Evolutionary conservation across 2,888 invertebrate species (phyloP).

Genomic region (Laspeyria flexula): DNA sequence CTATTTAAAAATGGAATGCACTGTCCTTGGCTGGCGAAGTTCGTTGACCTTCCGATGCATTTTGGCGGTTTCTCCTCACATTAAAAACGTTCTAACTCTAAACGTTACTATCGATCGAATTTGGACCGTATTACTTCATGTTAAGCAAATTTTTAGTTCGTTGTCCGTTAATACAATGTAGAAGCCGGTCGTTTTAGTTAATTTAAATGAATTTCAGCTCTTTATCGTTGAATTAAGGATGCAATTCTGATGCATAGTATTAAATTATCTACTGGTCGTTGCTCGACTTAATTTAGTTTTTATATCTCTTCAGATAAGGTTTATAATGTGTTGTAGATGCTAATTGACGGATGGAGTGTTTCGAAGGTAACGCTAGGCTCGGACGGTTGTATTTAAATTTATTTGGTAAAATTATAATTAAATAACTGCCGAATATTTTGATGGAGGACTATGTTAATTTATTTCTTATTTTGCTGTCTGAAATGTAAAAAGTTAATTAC

Average conservation of each 20-base stretch:
- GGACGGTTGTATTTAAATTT: conserved; percentile 53
- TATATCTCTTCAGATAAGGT: conserved; percentile 40
- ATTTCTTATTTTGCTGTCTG: not conserved
- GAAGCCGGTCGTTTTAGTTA: conserved; percentile 47
- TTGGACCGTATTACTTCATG: conserved; percentile 50
- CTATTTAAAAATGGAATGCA: conserved; percentile 86
- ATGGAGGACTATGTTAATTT: conserved; percentile 41
- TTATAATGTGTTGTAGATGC: conserved; percentile 37
- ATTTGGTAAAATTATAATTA: conserved; percentile 47
- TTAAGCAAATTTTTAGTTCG: conserved; percentile 57
- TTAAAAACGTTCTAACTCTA: conserved; percentile 62
- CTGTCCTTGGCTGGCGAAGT: conserved; percentile 82
- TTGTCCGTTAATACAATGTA: conserved; percentile 42
- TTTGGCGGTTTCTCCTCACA: conserved; percentile 75
- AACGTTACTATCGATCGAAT: conserved; percentile 42
- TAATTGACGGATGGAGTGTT: conserved; percentile 50
- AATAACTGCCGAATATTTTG: conserved; percentile 49
- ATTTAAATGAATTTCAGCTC: conserved; percentile 62
- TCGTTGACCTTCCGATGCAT: conserved; percentile 85
- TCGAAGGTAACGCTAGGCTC: conserved; percentile 56
- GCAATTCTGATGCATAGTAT: conserved; percentile 49
- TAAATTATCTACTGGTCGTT: conserved; percentile 45
- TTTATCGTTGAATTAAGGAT: conserved; percentile 55
- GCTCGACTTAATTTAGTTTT: conserved; percentile 35
- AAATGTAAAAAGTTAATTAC: not conserved